A percentile compares a stretch with the other conserved stretches of the same genome.
phyloP scores from a whole-genome alignment of 2,888 invertebrate species.

The Aethes cnicana region DNA sequence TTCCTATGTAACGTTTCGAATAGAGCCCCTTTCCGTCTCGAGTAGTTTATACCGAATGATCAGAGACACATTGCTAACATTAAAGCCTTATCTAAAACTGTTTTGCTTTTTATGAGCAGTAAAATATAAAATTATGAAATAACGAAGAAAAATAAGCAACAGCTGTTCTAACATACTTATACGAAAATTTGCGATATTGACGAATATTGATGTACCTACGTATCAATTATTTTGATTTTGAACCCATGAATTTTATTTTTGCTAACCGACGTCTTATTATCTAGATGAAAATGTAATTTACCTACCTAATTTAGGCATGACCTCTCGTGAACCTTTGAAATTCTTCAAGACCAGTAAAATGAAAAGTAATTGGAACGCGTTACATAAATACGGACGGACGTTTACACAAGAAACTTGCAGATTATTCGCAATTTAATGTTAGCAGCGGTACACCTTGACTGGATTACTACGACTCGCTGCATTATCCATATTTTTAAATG shows the following conservation, averaged over 20 bases:
- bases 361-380: background rate
- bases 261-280: too few relatives aligned
- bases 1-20: too few relatives aligned
- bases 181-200: too few relatives aligned
- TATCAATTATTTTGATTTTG: too few relatives aligned
- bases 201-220: too few relatives aligned
- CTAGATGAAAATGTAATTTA: too few relatives aligned
- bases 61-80: background rate
- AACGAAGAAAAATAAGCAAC: background rate
- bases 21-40: too few relatives aligned
- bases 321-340: too few relatives aligned
- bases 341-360: background rate
- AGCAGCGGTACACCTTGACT: constrained; percentile 12
- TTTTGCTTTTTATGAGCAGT: background rate
- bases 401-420: background rate
- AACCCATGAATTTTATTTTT: too few relatives aligned
- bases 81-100: constrained; percentile 1
- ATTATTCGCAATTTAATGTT: constrained; percentile 2
- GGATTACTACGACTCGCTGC: background rate
- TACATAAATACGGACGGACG: background rate
- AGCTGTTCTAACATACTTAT: too few relatives aligned
- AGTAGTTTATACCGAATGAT: too few relatives aligned
- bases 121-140: background rate
- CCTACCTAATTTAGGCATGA: too few relatives aligned
- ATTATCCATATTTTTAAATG: background rate